These are phyloP conservation scores for Apotomis capreana DNA, from an alignment of 2,888 invertebrate species.

Conservation along the genomic window DNA sequence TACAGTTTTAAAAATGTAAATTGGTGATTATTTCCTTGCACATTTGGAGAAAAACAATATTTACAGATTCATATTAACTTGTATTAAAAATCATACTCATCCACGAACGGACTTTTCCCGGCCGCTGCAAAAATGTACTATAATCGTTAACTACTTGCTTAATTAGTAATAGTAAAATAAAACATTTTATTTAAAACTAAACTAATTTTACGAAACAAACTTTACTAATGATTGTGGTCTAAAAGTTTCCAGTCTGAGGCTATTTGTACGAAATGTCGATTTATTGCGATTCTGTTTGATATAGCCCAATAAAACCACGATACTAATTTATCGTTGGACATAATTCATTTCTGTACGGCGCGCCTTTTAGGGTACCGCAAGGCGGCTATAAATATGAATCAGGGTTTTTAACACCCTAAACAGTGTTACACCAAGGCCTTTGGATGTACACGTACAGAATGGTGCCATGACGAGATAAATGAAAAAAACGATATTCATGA, in stretches of 20 bases:
- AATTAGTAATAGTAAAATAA: background rate
- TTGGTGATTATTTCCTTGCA: too few relatives aligned
- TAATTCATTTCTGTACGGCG: conserved; percentile 21
- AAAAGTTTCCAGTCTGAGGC: conserved; percentile 7
- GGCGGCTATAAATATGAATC: background rate
- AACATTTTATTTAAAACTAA: background rate
- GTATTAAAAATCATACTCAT: too few relatives aligned
- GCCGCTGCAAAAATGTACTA: too few relatives aligned
- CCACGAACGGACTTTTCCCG: too few relatives aligned
- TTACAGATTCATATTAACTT: too few relatives aligned
- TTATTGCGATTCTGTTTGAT: conserved; percentile 17
- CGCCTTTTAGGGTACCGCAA: conserved; percentile 3
- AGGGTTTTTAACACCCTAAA: background rate
- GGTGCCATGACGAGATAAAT: too few relatives aligned
- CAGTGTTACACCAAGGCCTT: too few relatives aligned
- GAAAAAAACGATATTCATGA: too few relatives aligned
- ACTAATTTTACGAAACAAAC: background rate
- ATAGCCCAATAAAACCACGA: conserved; percentile 14
- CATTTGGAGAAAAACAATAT: too few relatives aligned
- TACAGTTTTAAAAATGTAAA: too few relatives aligned
- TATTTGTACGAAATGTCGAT: background rate
- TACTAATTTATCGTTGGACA: conserved; percentile 24
- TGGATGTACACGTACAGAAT: too few relatives aligned
- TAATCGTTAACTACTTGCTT: background rate
- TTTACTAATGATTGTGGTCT: conserved; percentile 1